Evolutionary conservation across 1,140 invertebrate species (phyloP).

Genomic region (Triops longicaudatus): DNA sequence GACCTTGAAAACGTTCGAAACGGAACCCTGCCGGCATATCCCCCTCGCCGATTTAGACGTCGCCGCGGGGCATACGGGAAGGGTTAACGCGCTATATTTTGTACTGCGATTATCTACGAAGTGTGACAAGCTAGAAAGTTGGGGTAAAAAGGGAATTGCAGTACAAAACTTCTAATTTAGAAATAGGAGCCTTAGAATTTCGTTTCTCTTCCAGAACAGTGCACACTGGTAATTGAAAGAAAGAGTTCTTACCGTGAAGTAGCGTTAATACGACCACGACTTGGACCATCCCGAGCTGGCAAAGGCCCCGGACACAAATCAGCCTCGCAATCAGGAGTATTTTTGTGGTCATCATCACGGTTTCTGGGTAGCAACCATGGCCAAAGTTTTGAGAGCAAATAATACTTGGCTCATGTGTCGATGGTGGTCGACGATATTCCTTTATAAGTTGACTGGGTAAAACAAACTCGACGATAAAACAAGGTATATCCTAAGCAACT

Average conservation of each 20-base stretch:
- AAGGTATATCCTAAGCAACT: not conserved
- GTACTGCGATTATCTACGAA: not conserved
- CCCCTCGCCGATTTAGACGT: not conserved
- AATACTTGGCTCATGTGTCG: not conserved
- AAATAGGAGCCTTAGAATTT: not conserved
- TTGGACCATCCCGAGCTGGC: not conserved
- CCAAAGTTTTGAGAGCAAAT: not conserved
- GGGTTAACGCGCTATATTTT: not conserved
- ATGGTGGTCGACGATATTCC: not conserved
- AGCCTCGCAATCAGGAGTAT: not conserved
- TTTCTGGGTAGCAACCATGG: constrained; percentile 4
- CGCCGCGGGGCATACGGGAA: not conserved
- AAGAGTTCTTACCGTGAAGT: constrained; percentile 1
- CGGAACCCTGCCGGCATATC: not conserved
- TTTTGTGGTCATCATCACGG: not conserved
- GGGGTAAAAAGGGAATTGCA: not conserved
- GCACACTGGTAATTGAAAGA: not conserved
- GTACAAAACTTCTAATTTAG: not conserved
- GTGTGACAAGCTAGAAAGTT: not conserved
- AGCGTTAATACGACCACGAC: not conserved
- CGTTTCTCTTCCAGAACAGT: too few species aligned
- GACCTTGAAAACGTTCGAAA: not conserved
- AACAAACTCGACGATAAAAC: not conserved
- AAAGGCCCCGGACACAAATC: not conserved
- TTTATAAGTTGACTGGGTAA: not conserved